These are phyloP conservation scores for Xiphydria camelus DNA, from an alignment of 2,888 invertebrate species.

Conservation along the genomic window DNA sequence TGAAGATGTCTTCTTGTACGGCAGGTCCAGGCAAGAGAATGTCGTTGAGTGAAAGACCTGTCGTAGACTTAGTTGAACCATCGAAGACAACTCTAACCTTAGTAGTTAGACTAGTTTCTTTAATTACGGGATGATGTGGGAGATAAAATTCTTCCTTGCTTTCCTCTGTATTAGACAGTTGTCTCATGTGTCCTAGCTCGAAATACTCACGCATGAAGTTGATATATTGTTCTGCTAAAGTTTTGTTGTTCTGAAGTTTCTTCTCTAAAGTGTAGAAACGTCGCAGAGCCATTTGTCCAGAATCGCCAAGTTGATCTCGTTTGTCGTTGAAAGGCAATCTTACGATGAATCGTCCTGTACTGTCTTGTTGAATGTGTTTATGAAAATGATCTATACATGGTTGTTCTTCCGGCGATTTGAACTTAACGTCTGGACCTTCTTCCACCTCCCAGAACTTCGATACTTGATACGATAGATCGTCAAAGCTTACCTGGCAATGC, in stretches of 20 bases:
- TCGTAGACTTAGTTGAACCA: slow-evolving; percentile 22
- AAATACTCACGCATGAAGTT: not conserved
- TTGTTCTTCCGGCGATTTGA: not conserved
- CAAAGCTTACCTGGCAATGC: slow-evolving; percentile 5
- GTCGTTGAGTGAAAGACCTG: slow-evolving; percentile 26
- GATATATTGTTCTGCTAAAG: not conserved
- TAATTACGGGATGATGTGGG: slow-evolving; percentile 30
- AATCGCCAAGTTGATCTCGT: not conserved
- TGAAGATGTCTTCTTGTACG: slow-evolving; percentile 22
- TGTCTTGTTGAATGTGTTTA: not conserved
- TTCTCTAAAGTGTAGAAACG: not conserved
- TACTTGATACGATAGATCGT: slow-evolving; percentile 5
- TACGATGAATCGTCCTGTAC: not conserved
- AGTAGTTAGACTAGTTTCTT: slow-evolving; percentile 23
- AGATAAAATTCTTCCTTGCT: slow-evolving; percentile 14
- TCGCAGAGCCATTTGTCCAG: not conserved
- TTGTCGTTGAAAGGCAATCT: not conserved
- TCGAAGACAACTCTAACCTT: slow-evolving; percentile 32
- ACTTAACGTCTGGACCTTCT: not conserved
- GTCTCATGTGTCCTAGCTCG: not conserved
- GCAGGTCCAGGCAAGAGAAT: slow-evolving; percentile 22
- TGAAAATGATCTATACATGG: not conserved
- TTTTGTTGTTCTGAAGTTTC: not conserved
- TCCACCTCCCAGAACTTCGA: slow-evolving; percentile 15
- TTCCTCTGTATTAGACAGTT: not conserved